Evolutionary conservation across 2,888 invertebrate species (phyloP).

Genomic region (Drosophila macrospina): DNA sequence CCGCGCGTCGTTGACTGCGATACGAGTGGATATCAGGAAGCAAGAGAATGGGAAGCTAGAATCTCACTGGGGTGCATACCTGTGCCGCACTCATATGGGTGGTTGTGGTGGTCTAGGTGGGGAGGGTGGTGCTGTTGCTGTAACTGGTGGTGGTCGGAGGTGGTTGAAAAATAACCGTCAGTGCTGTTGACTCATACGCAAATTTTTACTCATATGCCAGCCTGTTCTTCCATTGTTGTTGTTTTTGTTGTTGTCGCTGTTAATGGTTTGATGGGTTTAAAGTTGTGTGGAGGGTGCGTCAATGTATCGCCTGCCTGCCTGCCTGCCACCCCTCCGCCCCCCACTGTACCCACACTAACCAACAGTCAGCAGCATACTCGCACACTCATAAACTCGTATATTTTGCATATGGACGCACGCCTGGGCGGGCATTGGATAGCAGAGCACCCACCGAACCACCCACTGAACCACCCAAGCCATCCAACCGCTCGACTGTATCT

Average conservation of each 20-base stretch:
- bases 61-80: slow-evolving; percentile 59
- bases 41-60: slow-evolving; percentile 9
- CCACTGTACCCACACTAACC: too few relatives aligned
- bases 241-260: slow-evolving; percentile 53
- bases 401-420: slow-evolving; percentile 73
- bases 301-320: slow-evolving; percentile 51
- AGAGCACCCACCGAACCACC: slow-evolving; percentile 18
- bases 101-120: slow-evolving; percentile 24
- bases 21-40: slow-evolving; percentile 37
- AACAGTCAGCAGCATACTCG: slow-evolving; percentile 21
- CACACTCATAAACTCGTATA: slow-evolving; percentile 46
- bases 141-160: slow-evolving; percentile 25
- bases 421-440: slow-evolving; percentile 56
- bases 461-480: slow-evolving; percentile 12
- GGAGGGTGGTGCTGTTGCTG: slow-evolving; percentile 3
- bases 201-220: slow-evolving; percentile 73
- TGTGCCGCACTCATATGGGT: slow-evolving; percentile 40
- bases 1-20: slow-evolving; percentile 5
- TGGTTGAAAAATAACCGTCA: slow-evolving; percentile 71
- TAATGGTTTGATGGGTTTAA: slow-evolving; percentile 78
- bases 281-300: slow-evolving; percentile 71
- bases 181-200: slow-evolving; percentile 75
- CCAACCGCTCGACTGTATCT: slow-evolving; percentile 54
- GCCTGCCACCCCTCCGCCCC: neutral
- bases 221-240: slow-evolving; percentile 18